These are phyloP conservation scores for Pelvicachromis taeniatus DNA, from an alignment of 2,113 vertebrate species.

Conservation along the genomic window DNA sequence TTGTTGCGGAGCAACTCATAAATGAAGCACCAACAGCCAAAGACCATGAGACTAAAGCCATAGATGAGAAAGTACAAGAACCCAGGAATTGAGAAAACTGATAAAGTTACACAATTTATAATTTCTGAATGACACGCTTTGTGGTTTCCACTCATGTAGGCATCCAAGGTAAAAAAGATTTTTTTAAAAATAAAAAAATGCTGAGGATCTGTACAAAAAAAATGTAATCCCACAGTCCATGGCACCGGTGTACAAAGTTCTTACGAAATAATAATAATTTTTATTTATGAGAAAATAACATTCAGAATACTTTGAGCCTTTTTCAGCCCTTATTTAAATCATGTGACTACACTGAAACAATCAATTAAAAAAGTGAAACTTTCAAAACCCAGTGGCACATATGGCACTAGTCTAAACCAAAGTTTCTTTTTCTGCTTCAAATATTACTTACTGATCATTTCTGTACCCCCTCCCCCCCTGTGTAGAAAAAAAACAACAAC, in stretches of 20 bases:
- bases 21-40: background rate
- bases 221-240: slow-evolving; percentile 12
- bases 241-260: slow-evolving; percentile 8
- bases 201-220: background rate
- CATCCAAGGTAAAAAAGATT: background rate
- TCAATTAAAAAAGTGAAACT: slow-evolving; percentile 2
- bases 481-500: background rate
- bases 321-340: slow-evolving; percentile 32
- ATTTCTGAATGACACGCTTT: background rate
- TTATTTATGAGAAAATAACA: slow-evolving; percentile 20
- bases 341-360: background rate
- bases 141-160: background rate
- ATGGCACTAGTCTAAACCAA: background rate
- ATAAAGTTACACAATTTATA: background rate
- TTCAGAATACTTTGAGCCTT: slow-evolving; percentile 12
- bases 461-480: background rate
- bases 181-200: background rate
- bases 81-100: background rate
- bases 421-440: background rate
- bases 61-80: slow-evolving; percentile 8
- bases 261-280: slow-evolving; percentile 19
- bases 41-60: slow-evolving; percentile 8
- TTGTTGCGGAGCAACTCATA: background rate
- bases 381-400: background rate
- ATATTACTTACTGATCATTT: background rate